These are phyloP conservation scores for Ariolimax columbianus DNA, from an alignment of 2,888 invertebrate genomes.

Conservation along the genomic window DNA sequence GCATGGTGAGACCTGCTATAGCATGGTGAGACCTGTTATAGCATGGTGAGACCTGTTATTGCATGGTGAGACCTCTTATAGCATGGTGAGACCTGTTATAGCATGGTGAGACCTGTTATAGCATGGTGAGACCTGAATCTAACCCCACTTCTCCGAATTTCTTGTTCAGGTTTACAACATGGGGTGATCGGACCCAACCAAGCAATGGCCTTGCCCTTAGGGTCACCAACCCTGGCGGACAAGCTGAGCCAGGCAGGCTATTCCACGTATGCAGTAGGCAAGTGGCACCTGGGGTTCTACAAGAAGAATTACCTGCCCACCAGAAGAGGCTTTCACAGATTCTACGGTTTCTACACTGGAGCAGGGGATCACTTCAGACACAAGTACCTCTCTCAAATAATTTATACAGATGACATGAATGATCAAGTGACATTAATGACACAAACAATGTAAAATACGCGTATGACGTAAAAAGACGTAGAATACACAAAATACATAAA, in stretches of 20 bases:
- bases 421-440: too few species aligned
- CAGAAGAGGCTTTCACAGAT: constrained; percentile 79
- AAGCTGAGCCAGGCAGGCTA: constrained; percentile 64
- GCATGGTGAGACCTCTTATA: too few species aligned
- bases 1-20: too few species aligned
- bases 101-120: too few species aligned
- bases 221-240: constrained; percentile 64
- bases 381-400: constrained; percentile 9
- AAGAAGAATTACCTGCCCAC: constrained; percentile 77
- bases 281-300: constrained; percentile 80
- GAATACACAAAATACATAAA: too few species aligned
- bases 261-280: constrained; percentile 67
- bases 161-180: constrained; percentile 61
- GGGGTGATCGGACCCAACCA: constrained; percentile 62
- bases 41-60: too few species aligned
- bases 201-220: constrained; percentile 63
- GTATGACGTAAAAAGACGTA: too few species aligned
- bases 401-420: too few species aligned
- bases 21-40: too few species aligned
- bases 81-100: too few species aligned
- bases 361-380: constrained; percentile 75
- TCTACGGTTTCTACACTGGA: constrained; percentile 77
- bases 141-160: background rate
- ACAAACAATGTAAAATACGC: too few species aligned
- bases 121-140: too few species aligned